These are phyloP conservation scores for Labrus mixtus DNA, from an alignment of 2,113 vertebrate genomes.

Conservation along the genomic window DNA sequence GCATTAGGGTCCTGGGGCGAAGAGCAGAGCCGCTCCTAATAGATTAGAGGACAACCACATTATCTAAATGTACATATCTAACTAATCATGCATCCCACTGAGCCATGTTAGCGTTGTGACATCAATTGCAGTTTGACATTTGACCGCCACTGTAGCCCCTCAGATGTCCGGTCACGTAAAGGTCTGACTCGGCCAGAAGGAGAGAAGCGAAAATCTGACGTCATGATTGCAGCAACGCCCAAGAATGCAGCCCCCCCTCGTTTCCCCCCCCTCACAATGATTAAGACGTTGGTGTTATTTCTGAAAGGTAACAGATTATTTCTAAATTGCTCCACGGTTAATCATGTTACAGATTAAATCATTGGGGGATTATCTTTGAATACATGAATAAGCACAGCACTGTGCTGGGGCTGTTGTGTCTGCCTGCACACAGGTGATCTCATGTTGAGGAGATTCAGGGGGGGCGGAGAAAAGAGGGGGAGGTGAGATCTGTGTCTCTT, in stretches of 20 bases:
- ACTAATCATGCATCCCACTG: conserved; percentile 76
- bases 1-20: conserved; percentile 81
- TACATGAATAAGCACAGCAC: conserved; percentile 60
- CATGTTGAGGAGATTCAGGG: conserved; percentile 41
- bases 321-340: conserved; percentile 76
- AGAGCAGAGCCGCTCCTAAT: conserved; percentile 75
- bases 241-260: conserved; percentile 8
- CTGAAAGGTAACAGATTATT: conserved; percentile 73
- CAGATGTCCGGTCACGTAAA: conserved; percentile 41
- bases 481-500: conserved; percentile 6
- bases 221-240: conserved; percentile 42
- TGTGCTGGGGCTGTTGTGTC: conserved; percentile 50
- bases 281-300: conserved; percentile 65
- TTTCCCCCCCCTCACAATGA: conserved; percentile 33
- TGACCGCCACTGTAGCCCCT: conserved; percentile 74
- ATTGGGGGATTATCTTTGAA: conserved; percentile 71
- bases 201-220: conserved; percentile 39
- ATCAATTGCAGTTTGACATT: conserved; percentile 83
- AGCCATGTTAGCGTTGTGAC: conserved; percentile 70
- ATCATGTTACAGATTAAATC: conserved; percentile 77
- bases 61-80: conserved; percentile 87
- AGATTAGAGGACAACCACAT: conserved; percentile 83
- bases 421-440: conserved; percentile 43
- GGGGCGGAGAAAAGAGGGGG: background rate
- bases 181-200: conserved; percentile 18